Evolutionary conservation across 2,888 invertebrate species (phyloP), one percentile per base, ranked within the genome.

Genomic region (Idaea aversata): DNA sequence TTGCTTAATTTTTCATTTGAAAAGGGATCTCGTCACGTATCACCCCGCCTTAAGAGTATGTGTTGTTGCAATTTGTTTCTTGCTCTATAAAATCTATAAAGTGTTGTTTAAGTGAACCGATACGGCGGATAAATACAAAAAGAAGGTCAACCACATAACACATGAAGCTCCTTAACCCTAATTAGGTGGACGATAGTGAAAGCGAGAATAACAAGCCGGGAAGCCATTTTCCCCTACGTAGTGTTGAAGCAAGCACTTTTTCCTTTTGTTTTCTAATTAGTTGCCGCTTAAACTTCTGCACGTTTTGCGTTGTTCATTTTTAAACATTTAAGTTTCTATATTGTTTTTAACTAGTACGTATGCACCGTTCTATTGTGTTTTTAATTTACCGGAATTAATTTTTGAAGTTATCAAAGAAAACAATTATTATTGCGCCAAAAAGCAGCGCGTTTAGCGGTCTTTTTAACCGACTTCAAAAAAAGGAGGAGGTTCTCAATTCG

Each of bases 221-320:
- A 85, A 87, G 85, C 84, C 86, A 84, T 84, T 82, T 83, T 68
- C 78, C 81, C 83, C 82, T 75, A 75, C 80, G 83, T 81, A 75
- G 75, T 80, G 83, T 79, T 80, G 78, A 83, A 85, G 85, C 78
- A 82, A 77, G 78, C 75, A 78, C 77, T 83, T 82, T 81, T 80
- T 78, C 68, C 82, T 86, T 88, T 88, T 88, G 85, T 87, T 87
- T 88, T 87, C 89, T 87, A 90, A 89, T 90, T 89, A 89, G 86
- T 88, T 87, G 84, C 84, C 87, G 85, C 83, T 88, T 87, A 86
- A 87, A 88, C 84, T 87, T 88, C 83, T 82, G 81, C 84, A 81
- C 83, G 77, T 85, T 47, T 84, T 79, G 69, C 78, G 78, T 78
- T 85, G 81, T 84, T 84, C 80, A 77, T 73, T 80, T 83, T 82